These are phyloP conservation scores for Corydoras maculifer DNA, from an alignment of 2,113 vertebrate species.

Conservation along the genomic window DNA sequence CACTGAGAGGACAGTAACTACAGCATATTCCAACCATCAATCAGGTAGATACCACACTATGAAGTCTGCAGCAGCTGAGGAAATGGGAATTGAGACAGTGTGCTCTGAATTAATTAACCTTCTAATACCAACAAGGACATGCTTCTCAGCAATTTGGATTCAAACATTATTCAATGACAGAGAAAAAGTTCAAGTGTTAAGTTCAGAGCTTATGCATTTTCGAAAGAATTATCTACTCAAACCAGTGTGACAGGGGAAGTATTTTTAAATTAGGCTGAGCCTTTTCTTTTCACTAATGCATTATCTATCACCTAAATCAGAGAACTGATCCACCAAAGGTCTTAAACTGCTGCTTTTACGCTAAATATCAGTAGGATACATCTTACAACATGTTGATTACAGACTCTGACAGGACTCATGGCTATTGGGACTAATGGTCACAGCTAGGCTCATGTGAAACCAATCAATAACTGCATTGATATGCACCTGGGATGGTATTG, in stretches of 20 bases:
- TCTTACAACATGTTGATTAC: too few relatives aligned
- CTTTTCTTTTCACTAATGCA: neutral
- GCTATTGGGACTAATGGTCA: too few relatives aligned
- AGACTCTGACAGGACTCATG: too few relatives aligned
- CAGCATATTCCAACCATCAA: conserved; percentile 8
- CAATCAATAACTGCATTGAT: too few relatives aligned
- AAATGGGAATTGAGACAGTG: conserved; percentile 8
- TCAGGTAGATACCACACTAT: conserved; percentile 2
- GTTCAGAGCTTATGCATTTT: neutral
- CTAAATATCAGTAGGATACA: too few relatives aligned
- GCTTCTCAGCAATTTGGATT: conserved; percentile 12
- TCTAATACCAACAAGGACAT: conserved; percentile 15
- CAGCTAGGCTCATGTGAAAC: too few relatives aligned
- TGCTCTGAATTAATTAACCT: conserved; percentile 27
- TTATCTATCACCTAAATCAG: conserved; percentile 18
- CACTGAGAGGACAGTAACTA: neutral
- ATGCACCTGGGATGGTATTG: too few relatives aligned
- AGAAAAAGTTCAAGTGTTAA: conserved; percentile 32
- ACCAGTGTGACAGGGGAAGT: conserved; percentile 15
- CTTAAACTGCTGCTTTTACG: too few relatives aligned
- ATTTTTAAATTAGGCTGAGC: conserved; percentile 30
- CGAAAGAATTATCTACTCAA: too few relatives aligned
- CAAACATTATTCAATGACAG: conserved; percentile 4
- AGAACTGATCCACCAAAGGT: too few relatives aligned
- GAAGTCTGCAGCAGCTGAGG: neutral